A percentile compares a stretch with the other conserved stretches of the same genome.
Conservation (phyloP, 2,888 invertebrate species). For the Nomada ferruginata region DNA sequence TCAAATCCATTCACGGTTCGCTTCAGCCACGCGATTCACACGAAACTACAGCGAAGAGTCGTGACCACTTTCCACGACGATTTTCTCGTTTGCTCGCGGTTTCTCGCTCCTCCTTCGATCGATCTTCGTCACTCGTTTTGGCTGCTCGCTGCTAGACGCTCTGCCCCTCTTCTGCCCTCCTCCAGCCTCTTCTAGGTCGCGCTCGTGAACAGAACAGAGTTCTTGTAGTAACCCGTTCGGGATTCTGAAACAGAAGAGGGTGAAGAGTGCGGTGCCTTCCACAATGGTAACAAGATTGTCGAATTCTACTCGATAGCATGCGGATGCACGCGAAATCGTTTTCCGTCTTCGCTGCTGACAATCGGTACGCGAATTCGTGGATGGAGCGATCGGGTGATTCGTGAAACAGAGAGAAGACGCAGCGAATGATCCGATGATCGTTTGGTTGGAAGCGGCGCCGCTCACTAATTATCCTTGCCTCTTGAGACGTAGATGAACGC, state of each 20-base stretch:
- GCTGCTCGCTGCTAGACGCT: conserved; percentile 64
- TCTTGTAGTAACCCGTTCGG: conserved; percentile 92
- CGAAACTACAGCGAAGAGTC: conserved; percentile 17
- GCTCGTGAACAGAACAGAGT: conserved; percentile 94
- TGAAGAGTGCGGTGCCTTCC: conserved; percentile 51
- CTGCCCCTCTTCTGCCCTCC: conserved; percentile 67
- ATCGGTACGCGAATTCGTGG: conserved; percentile 31
- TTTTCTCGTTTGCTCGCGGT: conserved; percentile 1
- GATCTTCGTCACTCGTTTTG: conserved; percentile 81
- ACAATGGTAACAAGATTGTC: background rate
- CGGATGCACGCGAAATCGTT: background rate
- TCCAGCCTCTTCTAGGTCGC: conserved; percentile 87
- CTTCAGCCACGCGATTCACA: conserved; percentile 6
- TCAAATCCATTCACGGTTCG: conserved; percentile 3
- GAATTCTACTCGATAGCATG: background rate
- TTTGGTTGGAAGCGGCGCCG: conserved; percentile 72
- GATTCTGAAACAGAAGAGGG: conserved; percentile 83
- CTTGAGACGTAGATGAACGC: conserved; percentile 65
- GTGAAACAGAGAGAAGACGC: conserved; percentile 44
- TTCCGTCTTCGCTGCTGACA: background rate
- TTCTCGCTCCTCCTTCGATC: conserved; percentile 84
- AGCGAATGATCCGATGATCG: conserved; percentile 72
- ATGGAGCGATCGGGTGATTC: conserved; percentile 37
- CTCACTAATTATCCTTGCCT: conserved; percentile 79
- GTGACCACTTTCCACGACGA: background rate